Evolutionary conservation across 2,113 vertebrate genomes (phyloP).

Genomic region (Thunnus maccoyii): DNA sequence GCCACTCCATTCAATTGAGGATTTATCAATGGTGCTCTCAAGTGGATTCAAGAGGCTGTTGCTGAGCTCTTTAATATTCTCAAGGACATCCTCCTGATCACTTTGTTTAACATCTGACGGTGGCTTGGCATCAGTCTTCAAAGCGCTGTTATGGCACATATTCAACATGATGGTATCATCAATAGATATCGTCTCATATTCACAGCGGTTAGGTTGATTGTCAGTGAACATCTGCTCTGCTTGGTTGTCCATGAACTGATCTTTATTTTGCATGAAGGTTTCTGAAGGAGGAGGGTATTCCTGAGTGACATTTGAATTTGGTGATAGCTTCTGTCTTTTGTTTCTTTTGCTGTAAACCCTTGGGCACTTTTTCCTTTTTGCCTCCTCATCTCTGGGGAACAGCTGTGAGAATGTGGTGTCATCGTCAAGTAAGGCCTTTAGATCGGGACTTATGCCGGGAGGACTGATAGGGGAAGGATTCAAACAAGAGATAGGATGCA

Average conservation of each 20-base stretch:
- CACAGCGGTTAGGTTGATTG: slow-evolving; percentile 82
- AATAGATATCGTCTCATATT: slow-evolving; percentile 88
- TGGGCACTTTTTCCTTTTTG: slow-evolving; percentile 89
- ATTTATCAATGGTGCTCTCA: slow-evolving; percentile 69
- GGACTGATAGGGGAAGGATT: slow-evolving; percentile 54
- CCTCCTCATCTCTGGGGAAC: slow-evolving; percentile 89
- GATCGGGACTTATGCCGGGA: slow-evolving; percentile 67
- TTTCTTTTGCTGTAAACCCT: slow-evolving; percentile 92
- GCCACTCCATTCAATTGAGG: slow-evolving; percentile 77
- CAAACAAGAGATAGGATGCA: slow-evolving; percentile 59
- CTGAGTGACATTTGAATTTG: slow-evolving; percentile 35
- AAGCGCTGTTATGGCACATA: slow-evolving; percentile 86
- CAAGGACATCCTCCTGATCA: slow-evolving; percentile 35
- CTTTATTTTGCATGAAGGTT: slow-evolving; percentile 68
- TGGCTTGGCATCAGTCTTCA: slow-evolving; percentile 68
- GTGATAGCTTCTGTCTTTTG: slow-evolving; percentile 83
- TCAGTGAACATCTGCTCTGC: slow-evolving; percentile 81
- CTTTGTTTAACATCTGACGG: slow-evolving; percentile 42
- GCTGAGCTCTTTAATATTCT: slow-evolving; percentile 64
- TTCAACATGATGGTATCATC: slow-evolving; percentile 89
- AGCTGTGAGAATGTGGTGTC: slow-evolving; percentile 92
- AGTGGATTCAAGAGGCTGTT: slow-evolving; percentile 77
- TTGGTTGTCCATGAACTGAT: slow-evolving; percentile 79
- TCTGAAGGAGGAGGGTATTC: slow-evolving; percentile 59
- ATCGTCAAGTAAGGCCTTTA: slow-evolving; percentile 87